Base-by-base conservation (phyloP, 2,113 vertebrate genomes). In the Podarcis muralis region DNA sequence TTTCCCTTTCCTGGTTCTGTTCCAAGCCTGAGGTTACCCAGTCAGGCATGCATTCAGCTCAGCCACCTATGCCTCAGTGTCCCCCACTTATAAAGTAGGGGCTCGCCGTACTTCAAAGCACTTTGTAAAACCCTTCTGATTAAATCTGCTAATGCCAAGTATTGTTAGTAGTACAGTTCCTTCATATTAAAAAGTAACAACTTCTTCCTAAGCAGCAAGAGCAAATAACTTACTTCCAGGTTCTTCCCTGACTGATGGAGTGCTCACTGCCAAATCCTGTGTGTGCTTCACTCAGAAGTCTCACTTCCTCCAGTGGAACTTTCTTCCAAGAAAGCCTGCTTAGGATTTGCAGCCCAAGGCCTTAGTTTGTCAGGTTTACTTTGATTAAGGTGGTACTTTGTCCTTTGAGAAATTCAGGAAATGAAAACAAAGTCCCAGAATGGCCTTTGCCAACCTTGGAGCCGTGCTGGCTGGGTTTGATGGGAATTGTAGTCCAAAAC, bases 1-100 rank as follows among this genome's bases (percentile, higher is more conserved):
- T 84, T 83, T 94, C 40, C 6, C 84, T 81, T 92, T 92, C 91
- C 87, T 92, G 89, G 94, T 83, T 93, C 84, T 92, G 91, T 90
- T 75, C 90, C 86, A 84, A 90, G 82, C 86, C 93, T 87, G 16
- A 66, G 30, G 32, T 37, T n/a, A 62, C 18, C 35, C 20, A 89
- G 92, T 87, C 89, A 72, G 7, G 93, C 93, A 92, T 93, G 92
- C 91, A 93, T 93, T 92, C 90, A 93, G 93, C 93, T 93, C 91
- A 94, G 3, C 90, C 87, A 91, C 91, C 89, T 93, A 87, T 93
- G 91, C 92, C 95, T 93, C 93, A 93, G 93, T 92, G 94, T 93
- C 94, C 22, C 93, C 94, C 92, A 90, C 92, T 92, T 93, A 91
- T 94, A 94, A 95, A 95, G 94, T 93, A 92, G 94, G 92, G 91